Base-by-base conservation (phyloP, 2,888 invertebrate genomes). In the Habrosyne pyritoides region DNA sequence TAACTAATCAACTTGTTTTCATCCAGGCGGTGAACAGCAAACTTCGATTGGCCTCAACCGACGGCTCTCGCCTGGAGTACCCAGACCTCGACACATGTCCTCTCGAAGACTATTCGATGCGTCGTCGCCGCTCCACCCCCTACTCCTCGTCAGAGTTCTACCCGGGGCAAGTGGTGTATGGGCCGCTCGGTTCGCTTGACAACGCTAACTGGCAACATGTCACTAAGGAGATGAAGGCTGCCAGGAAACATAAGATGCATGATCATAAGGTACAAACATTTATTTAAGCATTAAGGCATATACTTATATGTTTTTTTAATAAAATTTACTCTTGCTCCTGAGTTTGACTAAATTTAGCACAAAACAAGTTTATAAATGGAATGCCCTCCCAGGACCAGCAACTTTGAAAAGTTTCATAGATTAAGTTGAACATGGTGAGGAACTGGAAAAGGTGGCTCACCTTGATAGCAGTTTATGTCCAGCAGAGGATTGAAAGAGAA, bases 191-290 rank as follows among this genome's bases (percentile, higher is more conserved):
- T 14, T 94, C 95, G 47, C 89, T 98, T 56, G 96, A 97, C 71
- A 95, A 94, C 61, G 96, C 97, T 1, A 95, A 95, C 75, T 97
- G 98, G 96, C 90, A 98, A 21, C 94, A 95, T 57, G 94, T 96
- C 64, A 95, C 96, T 7, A 96, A 96, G 81, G 94, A 95, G 62
- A 94, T 97, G 93, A 96, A 95, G 75, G 88, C 90, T 12, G 93
- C 93, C 33, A 89, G 93, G 66, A 94, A 94, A 75, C 93, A 94
- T 53, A 94, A 94, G 71, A 92, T 92, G 83, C 88, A 93, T 62
- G 92, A 93, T 66, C 91, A 93, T 65, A 94, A 93, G 87, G 94
- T 93, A 58, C 14, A n/a, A n/a, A n/a, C n/a, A n/a, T n/a, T n/a
- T n/a, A n/a, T n/a, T n/a, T n/a, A n/a, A n/a, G n/a, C n/a, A n/a